phyloP scores from a whole-genome alignment of 2,113 vertebrate genomes.

The Sinocyclocheilus grahami region DNA sequence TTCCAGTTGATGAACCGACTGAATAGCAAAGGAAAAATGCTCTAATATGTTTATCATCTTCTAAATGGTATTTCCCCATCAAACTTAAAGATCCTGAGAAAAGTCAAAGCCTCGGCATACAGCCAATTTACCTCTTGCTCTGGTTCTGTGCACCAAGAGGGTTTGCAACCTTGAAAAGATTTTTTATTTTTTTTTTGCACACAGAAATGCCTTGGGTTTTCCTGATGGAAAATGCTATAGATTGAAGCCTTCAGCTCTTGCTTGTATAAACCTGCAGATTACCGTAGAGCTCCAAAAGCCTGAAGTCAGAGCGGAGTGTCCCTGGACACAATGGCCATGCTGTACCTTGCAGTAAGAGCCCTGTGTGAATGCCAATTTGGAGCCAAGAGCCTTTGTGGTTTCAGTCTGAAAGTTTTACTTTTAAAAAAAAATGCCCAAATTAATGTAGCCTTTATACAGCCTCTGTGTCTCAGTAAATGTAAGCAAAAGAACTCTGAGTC shows the following conservation, averaged over 20 bases:
- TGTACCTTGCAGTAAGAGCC: neutral
- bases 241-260: conserved; percentile 9
- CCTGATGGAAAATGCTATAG: conserved; percentile 8
- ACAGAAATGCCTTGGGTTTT: neutral
- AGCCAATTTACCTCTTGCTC: neutral
- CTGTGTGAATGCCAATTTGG: conserved; percentile 20
- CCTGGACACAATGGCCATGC: conserved; percentile 18
- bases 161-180: neutral
- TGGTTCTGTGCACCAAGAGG: conserved; percentile 4
- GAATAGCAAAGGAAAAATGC: neutral
- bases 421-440: neutral
- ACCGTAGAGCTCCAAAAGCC: conserved; percentile 11
- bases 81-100: neutral
- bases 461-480: neutral
- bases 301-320: neutral
- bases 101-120: neutral
- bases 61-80: neutral
- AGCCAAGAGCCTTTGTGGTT: conserved; percentile 7
- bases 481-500: conserved; percentile 3
- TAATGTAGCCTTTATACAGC: conserved; percentile 1
- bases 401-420: conserved; percentile 7
- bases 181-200: neutral
- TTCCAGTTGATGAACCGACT: neutral
- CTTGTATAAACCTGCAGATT: conserved; percentile 30
- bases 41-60: neutral